Evolutionary conservation across 1,140 invertebrate genomes (phyloP).

Genomic region (Muscidifurax raptorellus): DNA sequence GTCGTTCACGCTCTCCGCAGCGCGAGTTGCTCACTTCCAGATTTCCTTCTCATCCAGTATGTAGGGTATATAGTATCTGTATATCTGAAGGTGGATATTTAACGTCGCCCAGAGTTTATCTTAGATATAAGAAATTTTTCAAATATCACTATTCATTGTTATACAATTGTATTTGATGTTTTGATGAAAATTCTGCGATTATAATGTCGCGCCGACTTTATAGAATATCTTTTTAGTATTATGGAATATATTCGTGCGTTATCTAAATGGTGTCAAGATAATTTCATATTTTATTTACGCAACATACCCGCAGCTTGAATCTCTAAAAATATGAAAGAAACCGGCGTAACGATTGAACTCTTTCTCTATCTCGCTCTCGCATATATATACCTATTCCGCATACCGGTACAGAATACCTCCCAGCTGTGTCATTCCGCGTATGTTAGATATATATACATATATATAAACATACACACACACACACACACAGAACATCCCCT

Average conservation of each 20-base stretch:
- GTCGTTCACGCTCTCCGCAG: neutral
- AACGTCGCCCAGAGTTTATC: neutral
- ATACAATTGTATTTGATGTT: too few species aligned
- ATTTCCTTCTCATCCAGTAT: neutral
- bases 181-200: too few species aligned
- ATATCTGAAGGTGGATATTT: neutral
- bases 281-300: neutral
- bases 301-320: neutral
- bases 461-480: neutral
- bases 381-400: too few species aligned
- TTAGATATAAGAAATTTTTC: neutral
- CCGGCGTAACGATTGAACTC: too few species aligned
- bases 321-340: too few species aligned
- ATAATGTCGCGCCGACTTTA: too few species aligned
- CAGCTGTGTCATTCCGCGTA: neutral
- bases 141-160: too few species aligned
- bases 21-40: neutral
- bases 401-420: neutral
- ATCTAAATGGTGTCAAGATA: too few species aligned
- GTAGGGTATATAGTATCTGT: neutral
- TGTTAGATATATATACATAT: conserved; percentile 32
- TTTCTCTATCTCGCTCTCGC: too few species aligned
- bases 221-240: too few species aligned
- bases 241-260: too few species aligned
- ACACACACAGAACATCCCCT: neutral